Percentiles rank a stretch among this genome's conserved stretches.
Evolutionary conservation across 2,888 invertebrate species (phyloP).

Genomic region (Gastracanthus pulcherrimus): DNA sequence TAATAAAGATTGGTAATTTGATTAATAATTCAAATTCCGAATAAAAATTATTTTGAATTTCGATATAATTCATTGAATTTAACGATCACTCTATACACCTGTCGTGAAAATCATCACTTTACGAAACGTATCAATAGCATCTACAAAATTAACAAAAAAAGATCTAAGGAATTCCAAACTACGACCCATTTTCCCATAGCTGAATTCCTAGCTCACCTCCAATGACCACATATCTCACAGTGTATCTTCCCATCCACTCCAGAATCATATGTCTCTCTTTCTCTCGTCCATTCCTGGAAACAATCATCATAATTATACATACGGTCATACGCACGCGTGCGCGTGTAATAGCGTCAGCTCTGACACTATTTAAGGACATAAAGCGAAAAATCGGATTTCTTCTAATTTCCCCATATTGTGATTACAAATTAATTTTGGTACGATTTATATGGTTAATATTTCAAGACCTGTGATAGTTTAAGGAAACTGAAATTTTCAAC

Average conservation of each 20-base stretch:
- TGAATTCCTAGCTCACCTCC: slow-evolving; percentile 17
- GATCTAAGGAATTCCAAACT: slow-evolving; percentile 9
- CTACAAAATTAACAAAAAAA: background rate
- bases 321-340: no score
- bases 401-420: no score
- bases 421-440: no score
- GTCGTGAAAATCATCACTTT: background rate
- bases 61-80: no score
- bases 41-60: no score
- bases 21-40: no score
- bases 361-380: slow-evolving; percentile 33
- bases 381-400: no score
- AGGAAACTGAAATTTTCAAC: no score
- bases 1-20: no score
- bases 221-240: background rate
- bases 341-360: slow-evolving; percentile 38
- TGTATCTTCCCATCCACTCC: background rate
- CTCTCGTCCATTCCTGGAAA: slow-evolving; percentile 47
- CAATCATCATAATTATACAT: slow-evolving; percentile 50
- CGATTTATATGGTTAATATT: no score
- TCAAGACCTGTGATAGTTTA: no score
- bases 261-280: background rate
- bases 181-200: slow-evolving; percentile 35
- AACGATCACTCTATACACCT: background rate
- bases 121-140: background rate